These are phyloP conservation scores for Alcedo quadribrachys DNA, from an alignment of 2,797 vertebrate species.

Conservation along the genomic window DNA sequence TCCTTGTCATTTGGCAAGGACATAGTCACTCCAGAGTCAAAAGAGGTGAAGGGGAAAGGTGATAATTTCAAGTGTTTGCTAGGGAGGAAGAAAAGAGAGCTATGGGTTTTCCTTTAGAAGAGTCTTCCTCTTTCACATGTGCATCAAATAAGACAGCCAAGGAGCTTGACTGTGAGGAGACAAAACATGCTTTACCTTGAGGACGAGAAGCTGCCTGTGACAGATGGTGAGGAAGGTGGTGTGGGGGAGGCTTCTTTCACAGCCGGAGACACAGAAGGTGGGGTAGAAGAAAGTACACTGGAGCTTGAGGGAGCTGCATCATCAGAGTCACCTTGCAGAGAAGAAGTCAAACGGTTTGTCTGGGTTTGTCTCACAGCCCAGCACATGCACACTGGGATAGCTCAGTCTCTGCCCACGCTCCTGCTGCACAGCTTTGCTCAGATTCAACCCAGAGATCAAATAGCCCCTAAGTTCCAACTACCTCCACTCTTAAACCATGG, in stretches of 20 bases:
- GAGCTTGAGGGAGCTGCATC: conserved; percentile 90
- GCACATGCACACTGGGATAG: neutral
- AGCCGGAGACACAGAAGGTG: conserved; percentile 89
- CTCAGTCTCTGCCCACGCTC: neutral
- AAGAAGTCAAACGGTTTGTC: conserved; percentile 19
- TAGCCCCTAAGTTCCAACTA: neutral
- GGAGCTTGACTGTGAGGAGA: neutral
- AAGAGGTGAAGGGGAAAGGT: neutral
- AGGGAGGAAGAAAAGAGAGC: neutral
- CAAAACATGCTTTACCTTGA: conserved; percentile 82
- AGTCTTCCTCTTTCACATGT: neutral
- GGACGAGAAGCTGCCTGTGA: conserved; percentile 87
- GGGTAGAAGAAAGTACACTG: conserved; percentile 88
- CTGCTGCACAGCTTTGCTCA: neutral
- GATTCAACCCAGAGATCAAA: neutral
- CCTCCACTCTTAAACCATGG: neutral
- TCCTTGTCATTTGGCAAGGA: neutral
- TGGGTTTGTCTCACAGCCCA: neutral
- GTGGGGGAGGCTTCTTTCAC: conserved; percentile 94
- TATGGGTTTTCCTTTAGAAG: neutral
- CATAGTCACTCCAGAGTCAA: neutral
- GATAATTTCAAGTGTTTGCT: neutral
- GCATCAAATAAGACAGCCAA: neutral
- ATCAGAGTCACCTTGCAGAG: conserved; percentile 91
- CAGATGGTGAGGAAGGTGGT: conserved; percentile 94